Conservation (phyloP, 2,888 invertebrate species). For the Caenorhabditis panamensis region DNA sequence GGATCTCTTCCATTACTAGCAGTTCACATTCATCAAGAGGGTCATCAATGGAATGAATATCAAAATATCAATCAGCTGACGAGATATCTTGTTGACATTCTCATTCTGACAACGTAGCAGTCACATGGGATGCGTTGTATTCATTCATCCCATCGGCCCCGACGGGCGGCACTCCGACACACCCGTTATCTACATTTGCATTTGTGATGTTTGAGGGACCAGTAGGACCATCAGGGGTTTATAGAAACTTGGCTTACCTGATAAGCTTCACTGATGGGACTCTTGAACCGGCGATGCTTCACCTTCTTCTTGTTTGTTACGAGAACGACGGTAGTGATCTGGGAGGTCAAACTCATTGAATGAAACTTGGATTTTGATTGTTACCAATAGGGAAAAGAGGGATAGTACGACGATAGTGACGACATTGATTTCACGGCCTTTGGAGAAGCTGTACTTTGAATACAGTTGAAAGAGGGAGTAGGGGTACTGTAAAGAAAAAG, state of each 20-base stretch:
- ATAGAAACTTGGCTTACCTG: too few relatives aligned
- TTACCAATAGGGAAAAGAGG: conserved; percentile 28
- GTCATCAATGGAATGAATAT: conserved; percentile 30
- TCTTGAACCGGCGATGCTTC: conserved; percentile 39
- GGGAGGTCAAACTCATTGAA: neutral
- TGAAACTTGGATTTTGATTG: too few relatives aligned
- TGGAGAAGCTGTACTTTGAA: conserved; percentile 53
- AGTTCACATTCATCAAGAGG: conserved; percentile 1
- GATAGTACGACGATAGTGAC: conserved; percentile 23
- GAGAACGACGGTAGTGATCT: conserved; percentile 2
- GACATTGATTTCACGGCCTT: conserved; percentile 52
- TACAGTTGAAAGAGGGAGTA: conserved; percentile 46
- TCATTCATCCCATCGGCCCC: conserved; percentile 39
- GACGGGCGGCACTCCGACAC: too few relatives aligned
- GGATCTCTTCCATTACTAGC: too few relatives aligned
- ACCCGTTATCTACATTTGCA: conserved; percentile 1
- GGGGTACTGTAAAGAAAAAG: conserved; percentile 49
- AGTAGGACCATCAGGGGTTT: too few relatives aligned
- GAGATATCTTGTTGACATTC: conserved; percentile 48
- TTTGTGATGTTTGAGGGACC: neutral
- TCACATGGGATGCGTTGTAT: conserved; percentile 39
- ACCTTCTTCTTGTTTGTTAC: conserved; percentile 36
- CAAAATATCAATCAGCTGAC: conserved; percentile 35
- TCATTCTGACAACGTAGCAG: conserved; percentile 4
- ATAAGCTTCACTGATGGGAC: conserved; percentile 51